phyloP scores from a whole-genome alignment of 2,888 invertebrate species.

The Philhelius pedissequus region DNA sequence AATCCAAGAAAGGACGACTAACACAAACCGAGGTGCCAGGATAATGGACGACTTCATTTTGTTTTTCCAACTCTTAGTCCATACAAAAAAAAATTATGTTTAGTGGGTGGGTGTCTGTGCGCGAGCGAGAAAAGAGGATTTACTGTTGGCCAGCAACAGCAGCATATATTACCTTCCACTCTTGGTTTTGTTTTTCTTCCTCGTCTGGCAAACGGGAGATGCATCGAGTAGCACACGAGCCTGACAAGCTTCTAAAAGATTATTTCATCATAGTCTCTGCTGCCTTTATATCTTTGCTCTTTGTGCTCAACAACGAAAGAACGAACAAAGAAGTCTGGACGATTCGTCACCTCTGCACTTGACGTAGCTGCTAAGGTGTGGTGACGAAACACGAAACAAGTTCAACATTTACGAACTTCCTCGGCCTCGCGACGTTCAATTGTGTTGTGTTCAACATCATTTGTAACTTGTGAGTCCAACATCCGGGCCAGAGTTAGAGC shows the following conservation, averaged over 20 bases:
- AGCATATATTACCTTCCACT: neutral
- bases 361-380: slow-evolving; percentile 1
- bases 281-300: too few species aligned
- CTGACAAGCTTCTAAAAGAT: neutral
- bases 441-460: too few species aligned
- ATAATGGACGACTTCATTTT: slow-evolving; percentile 4
- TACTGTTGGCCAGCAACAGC: neutral
- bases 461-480: neutral
- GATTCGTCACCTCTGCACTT: slow-evolving; percentile 14
- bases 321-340: neutral
- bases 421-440: too few species aligned
- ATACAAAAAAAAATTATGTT: neutral
- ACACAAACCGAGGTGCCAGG: neutral
- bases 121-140: slow-evolving; percentile 4
- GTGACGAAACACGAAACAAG: slow-evolving; percentile 20
- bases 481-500: neutral
- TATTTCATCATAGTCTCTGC: neutral
- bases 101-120: neutral
- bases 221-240: neutral
- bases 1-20: neutral
- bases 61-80: neutral
- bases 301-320: neutral
- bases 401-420: neutral
- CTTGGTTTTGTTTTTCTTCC: neutral
- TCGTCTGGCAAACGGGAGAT: neutral